Conservation (phyloP, 2,888 invertebrate genomes). For the Octodonta nipae region DNA sequence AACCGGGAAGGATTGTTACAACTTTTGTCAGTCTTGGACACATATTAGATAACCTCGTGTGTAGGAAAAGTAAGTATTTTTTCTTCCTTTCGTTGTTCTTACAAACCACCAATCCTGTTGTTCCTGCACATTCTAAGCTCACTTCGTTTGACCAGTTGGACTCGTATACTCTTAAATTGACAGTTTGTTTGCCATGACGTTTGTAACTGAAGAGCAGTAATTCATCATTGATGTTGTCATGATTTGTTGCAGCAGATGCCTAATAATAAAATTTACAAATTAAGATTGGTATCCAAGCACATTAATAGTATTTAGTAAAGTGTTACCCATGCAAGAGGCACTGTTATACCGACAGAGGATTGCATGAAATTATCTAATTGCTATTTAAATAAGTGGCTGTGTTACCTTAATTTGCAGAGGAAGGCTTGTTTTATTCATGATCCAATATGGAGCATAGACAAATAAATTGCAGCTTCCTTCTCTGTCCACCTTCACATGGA, state of each 20-base stretch:
- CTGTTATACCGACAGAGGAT: too few relatives aligned
- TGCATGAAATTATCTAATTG: too few relatives aligned
- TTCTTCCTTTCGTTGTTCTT: constrained; percentile 57
- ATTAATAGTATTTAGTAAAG: too few relatives aligned
- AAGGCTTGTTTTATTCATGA: constrained; percentile 76
- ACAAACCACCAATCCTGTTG: constrained; percentile 61
- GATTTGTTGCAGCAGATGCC: too few relatives aligned
- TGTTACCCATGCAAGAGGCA: too few relatives aligned
- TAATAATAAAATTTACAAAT: too few relatives aligned
- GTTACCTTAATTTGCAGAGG: constrained; percentile 66
- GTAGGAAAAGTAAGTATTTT: constrained; percentile 59
- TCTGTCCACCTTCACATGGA: constrained; percentile 53
- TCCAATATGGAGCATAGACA: constrained; percentile 74
- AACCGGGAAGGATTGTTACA: constrained; percentile 65
- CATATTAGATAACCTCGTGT: constrained; percentile 53
- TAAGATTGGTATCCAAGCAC: too few relatives aligned
- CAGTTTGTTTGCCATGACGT: constrained; percentile 38
- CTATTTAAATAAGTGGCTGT: too few relatives aligned
- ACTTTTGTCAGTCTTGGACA: constrained; percentile 65
- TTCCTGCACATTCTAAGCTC: constrained; percentile 55
- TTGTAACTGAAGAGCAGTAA: constrained; percentile 57
- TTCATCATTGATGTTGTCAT: constrained; percentile 44
- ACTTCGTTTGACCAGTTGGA: constrained; percentile 54
- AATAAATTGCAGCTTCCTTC: constrained; percentile 50
- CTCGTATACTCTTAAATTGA: constrained; percentile 46